phyloP scores from a whole-genome alignment of 2,888 invertebrate genomes.

The Agriopis marginaria region DNA sequence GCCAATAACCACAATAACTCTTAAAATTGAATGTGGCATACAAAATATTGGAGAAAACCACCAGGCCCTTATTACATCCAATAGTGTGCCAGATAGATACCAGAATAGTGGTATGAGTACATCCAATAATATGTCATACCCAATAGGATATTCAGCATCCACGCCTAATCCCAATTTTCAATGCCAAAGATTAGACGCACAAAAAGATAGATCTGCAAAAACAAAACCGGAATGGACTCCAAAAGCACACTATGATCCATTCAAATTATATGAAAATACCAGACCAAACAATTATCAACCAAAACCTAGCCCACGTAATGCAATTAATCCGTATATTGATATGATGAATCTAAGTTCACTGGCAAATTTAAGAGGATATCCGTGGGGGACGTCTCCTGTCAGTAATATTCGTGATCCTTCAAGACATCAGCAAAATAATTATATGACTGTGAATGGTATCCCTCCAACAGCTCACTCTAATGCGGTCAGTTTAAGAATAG shows the following conservation, averaged over 20 bases:
- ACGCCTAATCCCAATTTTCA: background rate
- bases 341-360: background rate
- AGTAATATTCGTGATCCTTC: background rate
- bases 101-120: background rate
- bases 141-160: background rate
- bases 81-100: background rate
- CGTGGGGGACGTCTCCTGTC: background rate
- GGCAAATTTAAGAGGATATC: background rate
- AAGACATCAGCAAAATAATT: background rate
- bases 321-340: background rate
- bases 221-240: background rate
- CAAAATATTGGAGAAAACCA: background rate
- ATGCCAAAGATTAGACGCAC: background rate
- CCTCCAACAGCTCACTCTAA: background rate
- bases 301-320: background rate
- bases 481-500: background rate
- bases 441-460: background rate
- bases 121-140: background rate
- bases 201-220: background rate
- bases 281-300: too few relatives aligned
- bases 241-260: too few relatives aligned
- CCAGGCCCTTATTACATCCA: background rate
- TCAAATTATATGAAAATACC: too few relatives aligned
- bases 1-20: too few relatives aligned
- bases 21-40: background rate